Percentiles rank a stretch among this genome's conserved stretches.
Evolutionary conservation across 1,140 invertebrate species (phyloP).

Genomic region (Radopholus similis): DNA sequence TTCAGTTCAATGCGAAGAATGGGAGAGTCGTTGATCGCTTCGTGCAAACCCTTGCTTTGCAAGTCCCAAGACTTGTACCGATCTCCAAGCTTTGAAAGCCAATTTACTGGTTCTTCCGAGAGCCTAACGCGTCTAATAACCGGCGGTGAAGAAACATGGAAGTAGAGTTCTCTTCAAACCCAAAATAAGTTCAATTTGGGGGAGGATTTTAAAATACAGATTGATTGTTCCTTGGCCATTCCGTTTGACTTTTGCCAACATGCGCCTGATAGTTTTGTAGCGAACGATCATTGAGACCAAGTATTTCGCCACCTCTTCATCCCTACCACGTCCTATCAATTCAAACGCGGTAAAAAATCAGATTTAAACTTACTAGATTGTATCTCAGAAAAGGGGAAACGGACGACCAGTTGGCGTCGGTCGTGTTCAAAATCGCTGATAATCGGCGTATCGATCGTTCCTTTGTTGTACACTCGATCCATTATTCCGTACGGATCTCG

Average conservation of each 20-base stretch:
- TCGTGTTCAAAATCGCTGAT: conserved; percentile 31
- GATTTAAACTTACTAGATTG: conserved; percentile 15
- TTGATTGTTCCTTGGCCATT: conserved; percentile 6
- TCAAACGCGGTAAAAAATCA: too few relatives aligned
- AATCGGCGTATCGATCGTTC: conserved; percentile 6
- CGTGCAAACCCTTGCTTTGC: too few relatives aligned
- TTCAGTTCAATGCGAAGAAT: conserved; percentile 19
- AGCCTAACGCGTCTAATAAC: conserved; percentile 23
- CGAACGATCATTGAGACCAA: conserved; percentile 17
- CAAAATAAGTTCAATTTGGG: neutral
- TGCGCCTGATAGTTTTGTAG: conserved; percentile 19
- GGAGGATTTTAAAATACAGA: conserved; percentile 18
- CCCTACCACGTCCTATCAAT: conserved; percentile 9
- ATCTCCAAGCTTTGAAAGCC: conserved; percentile 22
- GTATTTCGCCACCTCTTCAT: conserved; percentile 7
- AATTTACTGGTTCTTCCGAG: conserved; percentile 21
- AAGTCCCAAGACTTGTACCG: conserved; percentile 21
- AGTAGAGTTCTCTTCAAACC: conserved; percentile 27
- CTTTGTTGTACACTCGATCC: conserved; percentile 16
- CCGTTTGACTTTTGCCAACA: conserved; percentile 17
- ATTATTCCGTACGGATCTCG: conserved; percentile 9
- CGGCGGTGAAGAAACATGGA: conserved; percentile 23
- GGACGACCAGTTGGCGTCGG: conserved; percentile 17
- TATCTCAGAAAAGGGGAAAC: conserved; percentile 23
- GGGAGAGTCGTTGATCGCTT: conserved; percentile 17